Conservation (phyloP, 2,888 invertebrate species). For the Schrankia costaestrigalis region DNA sequence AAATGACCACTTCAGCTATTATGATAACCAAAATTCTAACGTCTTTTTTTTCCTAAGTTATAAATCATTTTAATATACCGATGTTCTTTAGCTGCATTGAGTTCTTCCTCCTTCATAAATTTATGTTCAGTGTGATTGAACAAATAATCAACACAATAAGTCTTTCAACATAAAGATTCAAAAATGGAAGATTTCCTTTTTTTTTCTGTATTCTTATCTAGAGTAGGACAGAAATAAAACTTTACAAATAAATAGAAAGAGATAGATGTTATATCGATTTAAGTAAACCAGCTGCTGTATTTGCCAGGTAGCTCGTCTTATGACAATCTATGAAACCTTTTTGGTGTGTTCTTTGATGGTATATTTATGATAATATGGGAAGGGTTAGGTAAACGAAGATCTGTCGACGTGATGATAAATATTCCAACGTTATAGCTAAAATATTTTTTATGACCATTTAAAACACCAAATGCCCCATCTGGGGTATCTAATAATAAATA, state of each 20-base stretch:
- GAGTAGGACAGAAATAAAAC: conserved; percentile 37
- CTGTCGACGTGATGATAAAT: no score
- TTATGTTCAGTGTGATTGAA: conserved; percentile 17
- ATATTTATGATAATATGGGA: conserved; percentile 30
- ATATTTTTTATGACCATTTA: no score
- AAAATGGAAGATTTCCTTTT: conserved; percentile 30
- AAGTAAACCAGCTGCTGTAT: conserved; percentile 65
- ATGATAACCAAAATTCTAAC: no score
- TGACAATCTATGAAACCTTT: conserved; percentile 50
- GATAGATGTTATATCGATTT: conserved; percentile 58
- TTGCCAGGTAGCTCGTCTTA: conserved; percentile 61
- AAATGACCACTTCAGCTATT: no score
- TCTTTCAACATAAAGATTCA: conserved; percentile 22
- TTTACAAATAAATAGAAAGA: conserved; percentile 29
- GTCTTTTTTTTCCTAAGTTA: no score
- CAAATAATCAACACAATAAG: conserved; percentile 29
- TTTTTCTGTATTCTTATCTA: conserved; percentile 45
- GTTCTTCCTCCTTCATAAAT: conserved; percentile 17
- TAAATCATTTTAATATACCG: neutral
- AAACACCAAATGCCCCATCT: no score
- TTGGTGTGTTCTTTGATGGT: conserved; percentile 22
- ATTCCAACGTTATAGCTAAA: no score
- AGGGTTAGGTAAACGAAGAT: conserved; percentile 23
- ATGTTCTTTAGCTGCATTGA: neutral
- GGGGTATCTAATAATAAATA: no score